Evolutionary conservation across 1,140 invertebrate species (phyloP).

Genomic region (Saccostrea echinata): DNA sequence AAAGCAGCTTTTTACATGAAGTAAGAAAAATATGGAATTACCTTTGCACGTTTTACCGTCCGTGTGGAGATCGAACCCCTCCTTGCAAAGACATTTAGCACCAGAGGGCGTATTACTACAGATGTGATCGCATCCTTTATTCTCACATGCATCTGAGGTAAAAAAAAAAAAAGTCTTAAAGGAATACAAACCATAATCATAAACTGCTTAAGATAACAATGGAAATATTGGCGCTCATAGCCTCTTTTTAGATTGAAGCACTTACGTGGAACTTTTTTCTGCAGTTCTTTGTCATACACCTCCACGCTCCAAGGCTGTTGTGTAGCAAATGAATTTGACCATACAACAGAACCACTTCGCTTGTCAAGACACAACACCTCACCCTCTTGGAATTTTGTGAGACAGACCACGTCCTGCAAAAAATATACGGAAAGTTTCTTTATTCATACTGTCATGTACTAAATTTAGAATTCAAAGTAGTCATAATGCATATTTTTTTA

Average conservation of each 20-base stretch:
- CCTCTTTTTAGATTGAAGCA: neutral
- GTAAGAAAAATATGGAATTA: neutral
- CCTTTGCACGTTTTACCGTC: constrained; percentile 33
- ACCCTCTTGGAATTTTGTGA: neutral
- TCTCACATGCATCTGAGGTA: constrained; percentile 1
- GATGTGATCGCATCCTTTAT: constrained; percentile 29
- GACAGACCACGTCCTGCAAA: constrained; percentile 30
- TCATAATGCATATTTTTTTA: no score
- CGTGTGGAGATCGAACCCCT: neutral
- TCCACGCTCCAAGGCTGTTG: constrained; percentile 35
- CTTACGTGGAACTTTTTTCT: constrained; percentile 44
- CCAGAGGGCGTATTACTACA: constrained; percentile 27
- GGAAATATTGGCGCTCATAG: neutral
- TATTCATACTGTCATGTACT: no score
- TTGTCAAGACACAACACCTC: constrained; percentile 35
- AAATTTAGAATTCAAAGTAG: no score
- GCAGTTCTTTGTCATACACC: constrained; percentile 41
- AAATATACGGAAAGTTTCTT: neutral
- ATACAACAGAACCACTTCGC: constrained; percentile 32
- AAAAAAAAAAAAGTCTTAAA: neutral
- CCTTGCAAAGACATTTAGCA: constrained; percentile 39
- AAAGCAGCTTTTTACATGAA: neutral
- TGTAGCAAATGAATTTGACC: neutral
- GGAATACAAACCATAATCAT: neutral
- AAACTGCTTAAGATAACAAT: neutral